Percentiles rank a stretch among this genome's conserved stretches.
These are phyloP conservation scores for Acrobasis repandana DNA, from an alignment of 2,888 invertebrate genomes.

Conservation along the genomic window DNA sequence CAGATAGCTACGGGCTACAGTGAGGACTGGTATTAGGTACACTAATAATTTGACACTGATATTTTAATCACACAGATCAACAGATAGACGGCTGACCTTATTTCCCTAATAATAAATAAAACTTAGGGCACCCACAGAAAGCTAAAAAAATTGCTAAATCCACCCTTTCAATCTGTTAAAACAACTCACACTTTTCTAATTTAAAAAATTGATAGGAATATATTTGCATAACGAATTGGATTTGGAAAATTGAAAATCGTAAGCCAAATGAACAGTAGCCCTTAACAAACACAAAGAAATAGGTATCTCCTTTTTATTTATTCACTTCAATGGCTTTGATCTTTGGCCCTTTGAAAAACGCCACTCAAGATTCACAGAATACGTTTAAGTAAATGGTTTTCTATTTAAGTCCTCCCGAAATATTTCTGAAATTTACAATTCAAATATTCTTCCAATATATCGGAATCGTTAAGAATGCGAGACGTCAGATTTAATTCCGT, in stretches of 20 bases:
- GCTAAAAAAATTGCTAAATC: not conserved
- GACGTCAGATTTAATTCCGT: slow-evolving; percentile 13
- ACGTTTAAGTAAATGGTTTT: slow-evolving; percentile 52
- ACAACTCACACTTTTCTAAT: slow-evolving; percentile 20
- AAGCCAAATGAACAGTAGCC: slow-evolving; percentile 43
- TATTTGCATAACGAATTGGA: slow-evolving; percentile 38
- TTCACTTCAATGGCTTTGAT: slow-evolving; percentile 62
- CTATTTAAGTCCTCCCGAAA: slow-evolving; percentile 42
- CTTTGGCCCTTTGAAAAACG: slow-evolving; percentile 56
- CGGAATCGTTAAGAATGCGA: slow-evolving; percentile 1
- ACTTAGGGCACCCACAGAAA: not conserved
- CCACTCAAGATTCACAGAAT: slow-evolving; percentile 54
- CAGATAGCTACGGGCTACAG: slow-evolving; percentile 40
- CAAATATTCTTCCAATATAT: slow-evolving; percentile 33
- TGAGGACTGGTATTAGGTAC: slow-evolving; percentile 41
- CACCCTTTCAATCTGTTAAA: slow-evolving; percentile 8
- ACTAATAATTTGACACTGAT: slow-evolving; percentile 50
- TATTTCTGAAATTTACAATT: slow-evolving; percentile 44
- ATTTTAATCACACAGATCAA: slow-evolving; percentile 48
- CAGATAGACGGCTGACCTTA: slow-evolving; percentile 41
- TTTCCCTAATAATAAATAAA: slow-evolving; percentile 7
- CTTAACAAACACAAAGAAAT: slow-evolving; percentile 48
- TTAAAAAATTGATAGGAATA: slow-evolving; percentile 29
- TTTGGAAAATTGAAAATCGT: slow-evolving; percentile 39
- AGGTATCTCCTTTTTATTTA: slow-evolving; percentile 55